A percentile compares a stretch with the other conserved stretches of the same genome.
Conservation (phyloP, 2,888 invertebrate genomes). For the Noctua pronuba region DNA sequence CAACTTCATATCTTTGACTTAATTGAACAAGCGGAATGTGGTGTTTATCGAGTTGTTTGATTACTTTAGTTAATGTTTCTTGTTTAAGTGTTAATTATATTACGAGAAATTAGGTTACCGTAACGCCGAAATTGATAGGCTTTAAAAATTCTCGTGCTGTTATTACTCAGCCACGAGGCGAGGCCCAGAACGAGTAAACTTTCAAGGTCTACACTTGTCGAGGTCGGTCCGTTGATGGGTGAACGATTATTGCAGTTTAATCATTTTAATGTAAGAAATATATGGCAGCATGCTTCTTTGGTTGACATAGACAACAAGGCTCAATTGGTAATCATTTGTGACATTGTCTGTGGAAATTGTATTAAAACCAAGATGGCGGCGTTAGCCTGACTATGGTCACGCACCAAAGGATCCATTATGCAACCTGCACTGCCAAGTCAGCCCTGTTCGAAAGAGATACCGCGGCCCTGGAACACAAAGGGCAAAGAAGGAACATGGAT, state of each 20-base stretch:
- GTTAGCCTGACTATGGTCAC: background rate
- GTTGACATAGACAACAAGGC: background rate
- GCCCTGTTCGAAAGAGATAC: no score
- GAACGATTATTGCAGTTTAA: background rate
- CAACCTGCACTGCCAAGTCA: background rate
- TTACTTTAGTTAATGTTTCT: conserved; percentile 15
- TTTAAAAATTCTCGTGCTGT: background rate
- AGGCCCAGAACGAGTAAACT: background rate
- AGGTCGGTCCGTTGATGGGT: background rate
- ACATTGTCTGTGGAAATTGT: background rate
- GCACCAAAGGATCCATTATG: background rate
- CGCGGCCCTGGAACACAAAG: no score
- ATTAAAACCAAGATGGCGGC: background rate
- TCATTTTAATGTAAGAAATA: no score
- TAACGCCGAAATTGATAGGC: conserved; percentile 1
- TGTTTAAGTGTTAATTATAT: conserved; percentile 20
- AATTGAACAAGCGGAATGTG: conserved; percentile 56
- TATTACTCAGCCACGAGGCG: no score
- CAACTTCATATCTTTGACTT: conserved; percentile 45
- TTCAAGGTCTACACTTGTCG: background rate
- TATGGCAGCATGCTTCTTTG: background rate
- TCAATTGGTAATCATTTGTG: background rate
- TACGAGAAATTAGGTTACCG: conserved; percentile 22
- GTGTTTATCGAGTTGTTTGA: conserved; percentile 33
- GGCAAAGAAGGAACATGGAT: no score